phyloP scores from a whole-genome alignment of 2,888 invertebrate genomes.

The Chloroclysta siterata region DNA sequence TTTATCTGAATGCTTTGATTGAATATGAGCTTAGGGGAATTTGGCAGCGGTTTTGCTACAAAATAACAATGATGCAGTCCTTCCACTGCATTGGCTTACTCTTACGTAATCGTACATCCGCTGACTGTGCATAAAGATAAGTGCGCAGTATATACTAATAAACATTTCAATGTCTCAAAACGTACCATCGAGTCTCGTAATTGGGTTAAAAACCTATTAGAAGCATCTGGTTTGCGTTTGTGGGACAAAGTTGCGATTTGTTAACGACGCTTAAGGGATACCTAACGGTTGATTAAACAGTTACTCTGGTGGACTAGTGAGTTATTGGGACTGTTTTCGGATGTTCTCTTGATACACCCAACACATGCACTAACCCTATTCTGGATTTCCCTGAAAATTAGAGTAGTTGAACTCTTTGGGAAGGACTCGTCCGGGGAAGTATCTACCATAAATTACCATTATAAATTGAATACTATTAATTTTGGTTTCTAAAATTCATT shows the following conservation, averaged over 20 bases:
- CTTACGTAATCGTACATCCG: conserved; percentile 1
- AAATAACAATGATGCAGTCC: too few relatives aligned
- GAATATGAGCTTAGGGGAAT: too few relatives aligned
- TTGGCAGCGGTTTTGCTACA: too few relatives aligned
- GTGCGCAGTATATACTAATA: conserved; percentile 44
- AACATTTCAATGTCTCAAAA: conserved; percentile 48
- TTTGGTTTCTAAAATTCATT: too few relatives aligned
- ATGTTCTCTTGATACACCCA: conserved; percentile 4
- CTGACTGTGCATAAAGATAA: conserved; percentile 20
- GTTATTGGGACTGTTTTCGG: conserved; percentile 43
- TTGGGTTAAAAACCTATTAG: conserved; percentile 67
- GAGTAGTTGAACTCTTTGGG: too few relatives aligned
- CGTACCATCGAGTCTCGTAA: conserved; percentile 46
- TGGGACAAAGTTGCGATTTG: conserved; percentile 53
- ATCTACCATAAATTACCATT: too few relatives aligned
- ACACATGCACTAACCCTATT: neutral
- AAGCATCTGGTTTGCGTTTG: conserved; percentile 63
- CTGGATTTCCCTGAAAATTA: too few relatives aligned
- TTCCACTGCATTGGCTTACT: too few relatives aligned
- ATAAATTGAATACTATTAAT: too few relatives aligned
- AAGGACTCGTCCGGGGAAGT: too few relatives aligned
- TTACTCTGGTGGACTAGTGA: conserved; percentile 41
- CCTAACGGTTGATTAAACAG: conserved; percentile 61
- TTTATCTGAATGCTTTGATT: too few relatives aligned
- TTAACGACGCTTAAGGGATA: conserved; percentile 55